Conservation (phyloP, 2,888 invertebrate genomes). For the Hypomecis atomaria region DNA sequence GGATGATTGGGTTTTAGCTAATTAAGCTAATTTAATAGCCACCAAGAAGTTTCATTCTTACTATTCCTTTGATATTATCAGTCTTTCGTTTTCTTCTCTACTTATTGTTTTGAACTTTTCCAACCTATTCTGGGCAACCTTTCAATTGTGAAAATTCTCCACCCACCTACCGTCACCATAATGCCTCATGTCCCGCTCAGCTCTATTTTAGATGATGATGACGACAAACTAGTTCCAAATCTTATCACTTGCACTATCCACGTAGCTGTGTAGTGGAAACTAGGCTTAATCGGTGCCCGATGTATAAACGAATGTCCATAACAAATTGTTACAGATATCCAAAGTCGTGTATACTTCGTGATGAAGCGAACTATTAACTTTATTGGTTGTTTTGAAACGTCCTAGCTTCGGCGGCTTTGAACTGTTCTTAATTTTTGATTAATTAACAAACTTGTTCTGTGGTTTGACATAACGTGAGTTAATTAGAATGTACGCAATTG, state of each 20-base stretch:
- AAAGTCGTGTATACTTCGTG: conserved; percentile 28
- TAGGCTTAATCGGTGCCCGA: conserved; percentile 54
- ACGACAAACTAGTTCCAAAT: background rate
- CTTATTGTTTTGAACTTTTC: too few relatives aligned
- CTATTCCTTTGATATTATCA: too few relatives aligned
- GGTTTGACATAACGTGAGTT: conserved; percentile 12
- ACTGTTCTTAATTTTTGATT: conserved; percentile 27
- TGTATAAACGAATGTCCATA: conserved; percentile 61
- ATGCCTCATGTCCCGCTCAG: too few relatives aligned
- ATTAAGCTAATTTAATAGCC: too few relatives aligned
- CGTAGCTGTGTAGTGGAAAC: conserved; percentile 59
- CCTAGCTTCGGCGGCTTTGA: conserved; percentile 28
- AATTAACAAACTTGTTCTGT: conserved; percentile 23
- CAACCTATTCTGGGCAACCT: too few relatives aligned
- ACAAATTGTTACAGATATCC: conserved; percentile 62
- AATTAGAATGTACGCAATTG: conserved; percentile 14
- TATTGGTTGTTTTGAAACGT: conserved; percentile 55
- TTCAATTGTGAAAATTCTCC: too few relatives aligned
- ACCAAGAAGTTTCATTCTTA: too few relatives aligned
- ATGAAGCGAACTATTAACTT: conserved; percentile 55
- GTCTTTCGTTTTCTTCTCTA: too few relatives aligned
- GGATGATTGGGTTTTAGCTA: too few relatives aligned
- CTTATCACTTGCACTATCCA: conserved; percentile 47
- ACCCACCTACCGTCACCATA: too few relatives aligned
- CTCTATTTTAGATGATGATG: too few relatives aligned